Conservation (phyloP, 2,888 invertebrate species). For the Tyria jacobaeae region DNA sequence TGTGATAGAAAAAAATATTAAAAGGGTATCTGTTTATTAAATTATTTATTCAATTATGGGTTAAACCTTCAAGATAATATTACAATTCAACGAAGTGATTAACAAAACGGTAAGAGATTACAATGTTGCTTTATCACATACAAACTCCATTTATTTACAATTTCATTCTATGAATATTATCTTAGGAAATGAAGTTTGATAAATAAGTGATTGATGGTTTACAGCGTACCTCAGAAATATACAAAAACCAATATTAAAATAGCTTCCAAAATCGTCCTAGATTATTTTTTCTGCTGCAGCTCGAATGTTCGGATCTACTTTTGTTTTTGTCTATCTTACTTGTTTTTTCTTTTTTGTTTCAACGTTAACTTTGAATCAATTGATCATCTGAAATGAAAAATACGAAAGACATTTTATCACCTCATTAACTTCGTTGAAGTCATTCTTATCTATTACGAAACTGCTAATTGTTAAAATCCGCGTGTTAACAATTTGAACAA, state of each 20-base stretch:
- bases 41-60: slow-evolving; percentile 11
- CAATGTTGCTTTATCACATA: slow-evolving; percentile 38
- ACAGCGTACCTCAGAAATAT: slow-evolving; percentile 11
- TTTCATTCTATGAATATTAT: slow-evolving; percentile 45
- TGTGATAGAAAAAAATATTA: not conserved
- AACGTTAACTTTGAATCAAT: too few species aligned
- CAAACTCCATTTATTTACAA: slow-evolving; percentile 29
- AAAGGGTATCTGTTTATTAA: not conserved
- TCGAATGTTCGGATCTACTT: too few species aligned
- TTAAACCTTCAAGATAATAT: not conserved
- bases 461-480: slow-evolving; percentile 43
- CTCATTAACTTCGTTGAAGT: slow-evolving; percentile 9
- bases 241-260: not conserved
- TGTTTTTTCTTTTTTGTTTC: too few species aligned
- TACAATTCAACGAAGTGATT: slow-evolving; percentile 58
- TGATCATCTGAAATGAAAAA: slow-evolving; percentile 8
- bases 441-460: slow-evolving; percentile 42
- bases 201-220: slow-evolving; percentile 22
- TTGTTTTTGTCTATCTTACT: too few species aligned
- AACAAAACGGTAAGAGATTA: slow-evolving; percentile 22
- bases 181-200: slow-evolving; percentile 37
- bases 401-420: slow-evolving; percentile 8
- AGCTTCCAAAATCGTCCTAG: too few species aligned
- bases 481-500: slow-evolving; percentile 35
- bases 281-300: too few species aligned